Evolutionary conservation across 2,797 vertebrate species (phyloP).

Genomic region (Erithacus rubecula): DNA sequence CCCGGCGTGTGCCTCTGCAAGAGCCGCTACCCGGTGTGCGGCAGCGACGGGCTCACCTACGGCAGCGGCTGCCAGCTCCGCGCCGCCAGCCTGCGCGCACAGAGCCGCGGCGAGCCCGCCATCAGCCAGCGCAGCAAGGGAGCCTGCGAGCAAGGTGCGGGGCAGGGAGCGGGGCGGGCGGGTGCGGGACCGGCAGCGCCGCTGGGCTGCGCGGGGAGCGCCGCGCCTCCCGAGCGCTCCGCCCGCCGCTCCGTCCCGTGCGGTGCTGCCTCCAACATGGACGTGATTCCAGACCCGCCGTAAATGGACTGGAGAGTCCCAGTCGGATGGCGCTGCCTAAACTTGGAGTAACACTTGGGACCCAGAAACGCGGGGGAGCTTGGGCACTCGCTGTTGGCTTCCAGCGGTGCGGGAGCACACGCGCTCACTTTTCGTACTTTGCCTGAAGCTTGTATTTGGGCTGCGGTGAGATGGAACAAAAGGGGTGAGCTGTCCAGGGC

Average conservation of each 20-base stretch:
- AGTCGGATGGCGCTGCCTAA: neutral
- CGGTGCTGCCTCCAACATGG: neutral
- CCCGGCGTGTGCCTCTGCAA: constrained; percentile 84
- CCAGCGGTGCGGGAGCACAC: neutral
- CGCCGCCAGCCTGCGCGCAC: constrained; percentile 77
- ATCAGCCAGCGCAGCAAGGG: constrained; percentile 85
- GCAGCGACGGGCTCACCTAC: constrained; percentile 84
- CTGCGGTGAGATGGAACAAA: neutral
- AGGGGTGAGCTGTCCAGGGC: neutral
- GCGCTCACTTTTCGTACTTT: neutral
- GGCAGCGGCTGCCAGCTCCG: constrained; percentile 82
- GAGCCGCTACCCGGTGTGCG: constrained; percentile 86
- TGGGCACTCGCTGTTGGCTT: accelerated
- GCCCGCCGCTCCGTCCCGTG: neutral
- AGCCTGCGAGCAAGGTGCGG: constrained; percentile 85
- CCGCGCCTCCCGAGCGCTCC: neutral
- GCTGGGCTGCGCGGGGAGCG: too few species aligned
- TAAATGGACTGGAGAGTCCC: neutral
- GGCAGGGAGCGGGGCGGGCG: neutral
- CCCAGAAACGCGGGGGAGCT: neutral
- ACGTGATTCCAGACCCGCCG: neutral
- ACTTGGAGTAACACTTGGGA: neutral
- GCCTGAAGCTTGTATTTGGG: neutral
- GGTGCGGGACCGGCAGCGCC: neutral
- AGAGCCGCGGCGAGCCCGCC: constrained; percentile 69